phyloP scores from a whole-genome alignment of 2,888 invertebrate genomes.

The Abrostola triplasia region DNA sequence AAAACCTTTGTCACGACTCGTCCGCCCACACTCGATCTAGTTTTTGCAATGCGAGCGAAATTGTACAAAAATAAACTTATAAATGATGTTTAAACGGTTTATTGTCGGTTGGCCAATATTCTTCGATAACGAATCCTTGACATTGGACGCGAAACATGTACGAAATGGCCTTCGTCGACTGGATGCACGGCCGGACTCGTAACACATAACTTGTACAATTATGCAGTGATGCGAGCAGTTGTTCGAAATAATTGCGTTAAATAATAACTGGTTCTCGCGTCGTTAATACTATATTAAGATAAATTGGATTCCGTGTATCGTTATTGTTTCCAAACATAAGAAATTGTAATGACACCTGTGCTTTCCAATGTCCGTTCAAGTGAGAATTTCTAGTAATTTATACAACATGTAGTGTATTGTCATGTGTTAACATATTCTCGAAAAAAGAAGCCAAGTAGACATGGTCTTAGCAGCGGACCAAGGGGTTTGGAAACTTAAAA shows the following conservation, averaged over 20 bases:
- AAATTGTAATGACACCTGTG: neutral
- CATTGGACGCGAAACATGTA: slow-evolving; percentile 60
- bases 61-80: slow-evolving; percentile 45
- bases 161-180: slow-evolving; percentile 38
- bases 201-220: slow-evolving; percentile 34
- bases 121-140: slow-evolving; percentile 58
- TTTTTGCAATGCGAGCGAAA: slow-evolving; percentile 43
- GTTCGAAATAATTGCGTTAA: slow-evolving; percentile 34
- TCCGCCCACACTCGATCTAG: slow-evolving; percentile 57
- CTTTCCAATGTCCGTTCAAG: neutral
- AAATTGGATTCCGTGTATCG: slow-evolving; percentile 17
- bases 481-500: too few relatives aligned
- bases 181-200: slow-evolving; percentile 37
- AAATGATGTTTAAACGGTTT: slow-evolving; percentile 35
- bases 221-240: slow-evolving; percentile 42
- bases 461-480: too few relatives aligned
- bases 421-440: too few relatives aligned
- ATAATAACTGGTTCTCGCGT: slow-evolving; percentile 30
- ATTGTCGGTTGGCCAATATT: slow-evolving; percentile 35
- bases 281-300: slow-evolving; percentile 17
- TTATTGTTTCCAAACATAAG: slow-evolving; percentile 11
- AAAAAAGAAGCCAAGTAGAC: too few relatives aligned
- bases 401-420: too few relatives aligned
- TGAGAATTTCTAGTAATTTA: too few relatives aligned
- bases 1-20: slow-evolving; percentile 60